phyloP scores from a whole-genome alignment of 2,797 vertebrate genomes.

The Neomorphus geoffroyi region DNA sequence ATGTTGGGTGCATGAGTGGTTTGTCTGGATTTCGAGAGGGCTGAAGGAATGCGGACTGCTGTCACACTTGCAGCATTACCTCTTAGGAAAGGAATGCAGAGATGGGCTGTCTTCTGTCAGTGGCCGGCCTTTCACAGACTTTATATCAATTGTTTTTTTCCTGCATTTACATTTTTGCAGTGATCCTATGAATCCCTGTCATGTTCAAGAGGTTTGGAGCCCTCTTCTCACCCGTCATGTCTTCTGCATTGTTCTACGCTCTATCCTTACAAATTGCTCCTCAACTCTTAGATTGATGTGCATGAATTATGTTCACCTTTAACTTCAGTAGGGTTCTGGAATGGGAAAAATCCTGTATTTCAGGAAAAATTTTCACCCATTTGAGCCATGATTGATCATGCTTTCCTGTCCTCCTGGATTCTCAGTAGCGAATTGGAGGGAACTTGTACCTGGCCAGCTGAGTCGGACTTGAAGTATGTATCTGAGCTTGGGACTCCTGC shows the following conservation, averaged over 20 bases:
- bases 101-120: neutral
- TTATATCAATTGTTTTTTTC: neutral
- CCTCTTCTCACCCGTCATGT: neutral
- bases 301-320: neutral
- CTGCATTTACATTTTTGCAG: neutral
- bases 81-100: constrained; percentile 14
- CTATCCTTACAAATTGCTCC: neutral
- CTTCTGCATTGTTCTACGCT: neutral
- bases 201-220: neutral
- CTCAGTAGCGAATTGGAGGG: neutral
- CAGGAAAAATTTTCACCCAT: neutral
- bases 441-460: neutral
- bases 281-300: neutral
- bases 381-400: neutral
- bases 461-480: neutral
- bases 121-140: neutral
- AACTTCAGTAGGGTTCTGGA: neutral
- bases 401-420: neutral
- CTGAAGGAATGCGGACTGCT: neutral
- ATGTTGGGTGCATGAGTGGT: neutral
- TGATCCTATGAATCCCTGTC: neutral
- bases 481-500: neutral
- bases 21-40: neutral
- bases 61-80: neutral
- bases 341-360: neutral